These are phyloP conservation scores for Montipora cactus DNA, from an alignment of 64 coral and sea anemone species.

Conservation along the genomic window DNA sequence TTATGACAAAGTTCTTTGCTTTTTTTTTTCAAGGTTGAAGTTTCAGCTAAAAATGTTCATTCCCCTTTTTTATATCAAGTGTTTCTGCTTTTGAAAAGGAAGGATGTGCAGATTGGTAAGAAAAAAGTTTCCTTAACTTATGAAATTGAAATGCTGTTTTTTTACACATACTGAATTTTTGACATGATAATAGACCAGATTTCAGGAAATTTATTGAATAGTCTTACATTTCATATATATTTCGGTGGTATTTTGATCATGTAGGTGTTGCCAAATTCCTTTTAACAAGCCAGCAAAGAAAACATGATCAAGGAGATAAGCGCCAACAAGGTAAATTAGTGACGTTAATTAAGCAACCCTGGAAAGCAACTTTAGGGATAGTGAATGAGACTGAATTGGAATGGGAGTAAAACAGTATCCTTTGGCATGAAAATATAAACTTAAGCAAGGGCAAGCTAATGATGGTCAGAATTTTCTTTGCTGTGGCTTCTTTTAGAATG, in stretches of 20 bases:
- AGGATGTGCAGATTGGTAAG: background rate
- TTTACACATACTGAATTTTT: background rate
- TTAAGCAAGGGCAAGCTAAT: no score
- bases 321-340: background rate
- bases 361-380: background rate
- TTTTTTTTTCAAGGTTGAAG: background rate
- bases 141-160: background rate
- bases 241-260: background rate
- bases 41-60: conserved; percentile 20
- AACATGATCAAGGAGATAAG: conserved; percentile 14
- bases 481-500: no score
- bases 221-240: background rate
- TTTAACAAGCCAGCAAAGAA: conserved; percentile 47
- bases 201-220: no score
- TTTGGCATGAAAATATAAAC: no score
- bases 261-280: conserved; percentile 40
- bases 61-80: conserved; percentile 30
- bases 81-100: conserved; percentile 21
- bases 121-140: background rate
- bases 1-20: background rate
- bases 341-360: background rate
- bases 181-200: no score
- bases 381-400: background rate
- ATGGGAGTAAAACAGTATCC: no score
- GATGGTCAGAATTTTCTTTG: no score